Conservation (phyloP, 1,140 invertebrate species). For the Manduca sexta region DNA sequence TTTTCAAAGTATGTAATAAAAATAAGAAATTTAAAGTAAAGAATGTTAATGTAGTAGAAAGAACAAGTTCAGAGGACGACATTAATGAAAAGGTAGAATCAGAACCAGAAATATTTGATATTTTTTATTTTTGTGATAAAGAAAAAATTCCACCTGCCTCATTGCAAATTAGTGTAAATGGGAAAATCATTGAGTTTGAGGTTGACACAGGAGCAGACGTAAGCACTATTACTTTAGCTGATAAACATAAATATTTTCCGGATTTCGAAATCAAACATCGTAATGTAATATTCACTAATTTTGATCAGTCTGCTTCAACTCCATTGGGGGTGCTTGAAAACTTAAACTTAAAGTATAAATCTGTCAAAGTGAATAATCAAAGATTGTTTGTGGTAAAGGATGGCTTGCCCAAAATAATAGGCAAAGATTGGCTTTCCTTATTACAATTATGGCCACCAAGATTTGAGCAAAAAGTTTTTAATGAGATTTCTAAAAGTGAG, state of each 20-base stretch:
- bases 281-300: slow-evolving; percentile 1
- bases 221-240: not conserved
- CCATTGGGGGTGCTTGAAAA: slow-evolving; percentile 3
- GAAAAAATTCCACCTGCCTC: not conserved
- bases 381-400: slow-evolving; percentile 1
- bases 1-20: not conserved
- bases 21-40: slow-evolving; percentile 1
- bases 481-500: not conserved
- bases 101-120: not conserved
- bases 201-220: slow-evolving; percentile 1
- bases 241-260: not conserved
- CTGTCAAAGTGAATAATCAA: not conserved
- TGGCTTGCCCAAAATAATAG: not conserved
- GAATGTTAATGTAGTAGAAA: not conserved
- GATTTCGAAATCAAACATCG: not conserved
- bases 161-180: not conserved
- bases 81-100: not conserved
- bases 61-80: not conserved
- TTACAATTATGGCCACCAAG: slow-evolving; percentile 1
- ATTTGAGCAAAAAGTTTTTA: slow-evolving; percentile 1
- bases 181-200: not conserved
- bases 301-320: not conserved
- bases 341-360: slow-evolving; percentile 1
- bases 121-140: not conserved
- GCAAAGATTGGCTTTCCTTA: slow-evolving; percentile 2